Conservation (phyloP, 2,797 vertebrate species). For the Cottoperca gobio region DNA sequence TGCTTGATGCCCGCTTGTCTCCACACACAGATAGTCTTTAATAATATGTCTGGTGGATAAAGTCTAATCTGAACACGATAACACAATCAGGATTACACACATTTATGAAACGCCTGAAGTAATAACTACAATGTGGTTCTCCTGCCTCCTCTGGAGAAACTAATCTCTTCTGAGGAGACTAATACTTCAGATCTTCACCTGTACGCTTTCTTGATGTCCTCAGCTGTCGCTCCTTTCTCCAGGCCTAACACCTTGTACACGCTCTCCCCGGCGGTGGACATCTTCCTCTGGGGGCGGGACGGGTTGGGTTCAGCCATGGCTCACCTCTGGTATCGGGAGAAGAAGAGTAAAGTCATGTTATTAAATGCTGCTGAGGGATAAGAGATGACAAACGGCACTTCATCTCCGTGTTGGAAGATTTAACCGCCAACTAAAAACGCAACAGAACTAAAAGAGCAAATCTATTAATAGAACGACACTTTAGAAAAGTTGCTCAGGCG, state of each 20-base stretch:
- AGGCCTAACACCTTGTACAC: constrained; percentile 91
- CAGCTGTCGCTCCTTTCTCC: constrained; percentile 91
- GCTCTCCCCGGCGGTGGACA: constrained; percentile 90
- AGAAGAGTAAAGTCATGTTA: background rate
- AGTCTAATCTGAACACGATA: background rate
- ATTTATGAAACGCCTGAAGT: constrained; percentile 21
- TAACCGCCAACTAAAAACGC: background rate
- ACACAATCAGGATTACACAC: constrained; percentile 19
- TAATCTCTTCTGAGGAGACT: constrained; percentile 11
- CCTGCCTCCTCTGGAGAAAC: constrained; percentile 5
- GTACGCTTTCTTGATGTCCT: constrained; percentile 94
- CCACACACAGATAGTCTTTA: background rate
- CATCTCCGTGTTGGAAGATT: background rate
- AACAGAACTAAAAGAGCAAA: too few relatives aligned
- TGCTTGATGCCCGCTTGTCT: too few relatives aligned
- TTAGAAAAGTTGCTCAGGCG: too few relatives aligned
- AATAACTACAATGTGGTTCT: background rate
- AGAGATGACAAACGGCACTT: background rate
- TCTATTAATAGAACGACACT: too few relatives aligned
- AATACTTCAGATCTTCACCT: constrained; percentile 80
- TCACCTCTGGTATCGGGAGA: constrained; percentile 70
- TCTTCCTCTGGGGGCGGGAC: constrained; percentile 83
- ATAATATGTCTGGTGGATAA: background rate
- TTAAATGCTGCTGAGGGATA: background rate
- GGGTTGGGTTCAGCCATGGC: constrained; percentile 87